Percentiles rank a stretch among this genome's conserved stretches.
Evolutionary conservation across 2,797 vertebrate genomes (phyloP).

Genomic region (Lagodon rhomboides): DNA sequence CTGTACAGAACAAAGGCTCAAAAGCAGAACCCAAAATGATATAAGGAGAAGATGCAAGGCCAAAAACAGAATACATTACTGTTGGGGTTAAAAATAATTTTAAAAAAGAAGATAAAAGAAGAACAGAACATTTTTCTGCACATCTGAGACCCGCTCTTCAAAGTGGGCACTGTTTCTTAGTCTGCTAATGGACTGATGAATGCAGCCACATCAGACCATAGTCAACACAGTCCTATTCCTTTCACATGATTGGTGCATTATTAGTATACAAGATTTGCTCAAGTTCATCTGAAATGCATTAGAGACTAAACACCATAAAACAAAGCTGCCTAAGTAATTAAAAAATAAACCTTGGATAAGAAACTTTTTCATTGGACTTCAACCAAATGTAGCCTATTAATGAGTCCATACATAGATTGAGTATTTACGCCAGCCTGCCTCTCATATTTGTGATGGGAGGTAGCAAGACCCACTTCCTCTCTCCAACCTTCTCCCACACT

Average conservation of each 20-base stretch:
- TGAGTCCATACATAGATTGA: neutral
- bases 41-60: slow-evolving; percentile 61
- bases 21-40: slow-evolving; percentile 32
- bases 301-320: slow-evolving; percentile 34
- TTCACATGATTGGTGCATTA: slow-evolving; percentile 39
- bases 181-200: slow-evolving; percentile 67
- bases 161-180: slow-evolving; percentile 43
- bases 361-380: slow-evolving; percentile 22
- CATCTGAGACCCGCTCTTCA: slow-evolving; percentile 24
- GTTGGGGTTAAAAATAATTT: slow-evolving; percentile 7
- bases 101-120: slow-evolving; percentile 34
- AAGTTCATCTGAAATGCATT: slow-evolving; percentile 48
- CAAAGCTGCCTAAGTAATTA: slow-evolving; percentile 47
- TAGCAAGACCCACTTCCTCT: slow-evolving; percentile 49
- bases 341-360: slow-evolving; percentile 57
- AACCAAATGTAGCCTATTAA: slow-evolving; percentile 25
- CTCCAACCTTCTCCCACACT: slow-evolving; percentile 26
- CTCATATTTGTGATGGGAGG: slow-evolving; percentile 26
- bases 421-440: slow-evolving; percentile 21
- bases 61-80: slow-evolving; percentile 41
- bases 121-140: slow-evolving; percentile 26
- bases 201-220: slow-evolving; percentile 38
- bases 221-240: slow-evolving; percentile 26
- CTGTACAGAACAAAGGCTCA: slow-evolving; percentile 15
- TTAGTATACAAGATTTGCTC: slow-evolving; percentile 44